Evolutionary conservation across 2,113 vertebrate genomes (phyloP).

Genomic region (Toxostoma redivivum): DNA sequence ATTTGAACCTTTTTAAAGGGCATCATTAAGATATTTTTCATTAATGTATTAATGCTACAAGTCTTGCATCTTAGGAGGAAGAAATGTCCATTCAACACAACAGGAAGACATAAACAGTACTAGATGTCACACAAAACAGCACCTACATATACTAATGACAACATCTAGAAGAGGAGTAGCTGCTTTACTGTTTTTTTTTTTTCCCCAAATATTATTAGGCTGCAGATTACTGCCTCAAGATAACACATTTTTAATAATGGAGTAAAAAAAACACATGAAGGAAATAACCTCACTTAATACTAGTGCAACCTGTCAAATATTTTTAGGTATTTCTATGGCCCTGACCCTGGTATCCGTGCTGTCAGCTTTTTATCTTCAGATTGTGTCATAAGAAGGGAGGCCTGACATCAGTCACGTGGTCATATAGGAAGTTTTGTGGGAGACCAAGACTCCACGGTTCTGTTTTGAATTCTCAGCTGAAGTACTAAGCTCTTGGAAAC

Average conservation of each 20-base stretch:
- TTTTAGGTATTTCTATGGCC: not conserved
- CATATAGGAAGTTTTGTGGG: not conserved
- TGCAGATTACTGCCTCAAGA: not conserved
- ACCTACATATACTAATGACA: not conserved
- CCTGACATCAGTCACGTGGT: not conserved
- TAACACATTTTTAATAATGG: not conserved
- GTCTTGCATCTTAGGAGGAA: not conserved
- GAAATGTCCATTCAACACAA: not conserved
- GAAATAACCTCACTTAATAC: not conserved
- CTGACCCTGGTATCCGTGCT: not conserved
- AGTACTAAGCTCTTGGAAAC: not conserved
- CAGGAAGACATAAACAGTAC: not conserved
- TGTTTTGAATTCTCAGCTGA: not conserved
- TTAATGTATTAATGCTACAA: not conserved
- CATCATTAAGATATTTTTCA: not conserved
- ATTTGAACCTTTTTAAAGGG: not conserved
- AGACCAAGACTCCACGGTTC: not conserved
- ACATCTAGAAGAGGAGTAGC: not conserved
- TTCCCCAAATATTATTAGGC: not conserved
- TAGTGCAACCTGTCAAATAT: not conserved
- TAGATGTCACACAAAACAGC: not conserved
- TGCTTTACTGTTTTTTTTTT: not conserved
- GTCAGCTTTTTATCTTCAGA: not conserved
- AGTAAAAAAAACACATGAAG: not conserved
- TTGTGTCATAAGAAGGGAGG: not conserved